These are phyloP conservation scores for Ochlodes sylvanus DNA, from an alignment of 2,888 invertebrate species.

Conservation along the genomic window DNA sequence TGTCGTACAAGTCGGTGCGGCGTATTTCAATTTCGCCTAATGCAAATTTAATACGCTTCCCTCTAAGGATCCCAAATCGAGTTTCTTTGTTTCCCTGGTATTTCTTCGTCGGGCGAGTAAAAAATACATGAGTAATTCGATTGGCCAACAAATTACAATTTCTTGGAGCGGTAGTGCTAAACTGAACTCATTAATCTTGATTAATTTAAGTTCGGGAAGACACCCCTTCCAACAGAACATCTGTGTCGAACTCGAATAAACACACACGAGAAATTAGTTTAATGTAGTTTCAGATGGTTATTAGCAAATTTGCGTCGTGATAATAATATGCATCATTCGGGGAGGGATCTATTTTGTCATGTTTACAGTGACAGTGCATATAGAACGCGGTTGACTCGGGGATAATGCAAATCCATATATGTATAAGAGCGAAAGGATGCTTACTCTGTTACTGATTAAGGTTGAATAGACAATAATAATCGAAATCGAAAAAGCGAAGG, in stretches of 20 bases:
- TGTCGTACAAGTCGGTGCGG: conserved; percentile 71
- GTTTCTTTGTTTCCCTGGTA: conserved; percentile 76
- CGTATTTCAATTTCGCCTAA: conserved; percentile 83
- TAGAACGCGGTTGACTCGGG: too few relatives aligned
- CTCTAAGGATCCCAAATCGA: conserved; percentile 72
- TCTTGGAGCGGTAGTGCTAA: conserved; percentile 62
- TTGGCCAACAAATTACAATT: conserved; percentile 64
- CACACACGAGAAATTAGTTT: conserved; percentile 37
- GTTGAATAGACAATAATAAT: too few relatives aligned
- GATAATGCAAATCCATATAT: too few relatives aligned
- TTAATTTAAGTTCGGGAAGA: conserved; percentile 66
- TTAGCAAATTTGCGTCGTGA: conserved; percentile 21
- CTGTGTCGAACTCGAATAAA: conserved; percentile 39
- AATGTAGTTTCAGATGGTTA: conserved; percentile 34
- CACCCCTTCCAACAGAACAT: conserved; percentile 40
- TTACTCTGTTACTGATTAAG: too few relatives aligned
- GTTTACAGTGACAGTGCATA: background rate
- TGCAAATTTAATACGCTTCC: conserved; percentile 84
- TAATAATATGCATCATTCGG: conserved; percentile 9
- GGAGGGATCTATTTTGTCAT: background rate
- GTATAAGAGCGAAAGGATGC: too few relatives aligned
- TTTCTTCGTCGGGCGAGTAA: conserved; percentile 47
- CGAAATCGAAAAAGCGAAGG: too few relatives aligned
- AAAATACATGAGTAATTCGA: conserved; percentile 44
- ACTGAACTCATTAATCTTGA: conserved; percentile 74